Evolutionary conservation across 2,797 vertebrate species (phyloP).

Genomic region (Ptychobarbus kaznakovi): DNA sequence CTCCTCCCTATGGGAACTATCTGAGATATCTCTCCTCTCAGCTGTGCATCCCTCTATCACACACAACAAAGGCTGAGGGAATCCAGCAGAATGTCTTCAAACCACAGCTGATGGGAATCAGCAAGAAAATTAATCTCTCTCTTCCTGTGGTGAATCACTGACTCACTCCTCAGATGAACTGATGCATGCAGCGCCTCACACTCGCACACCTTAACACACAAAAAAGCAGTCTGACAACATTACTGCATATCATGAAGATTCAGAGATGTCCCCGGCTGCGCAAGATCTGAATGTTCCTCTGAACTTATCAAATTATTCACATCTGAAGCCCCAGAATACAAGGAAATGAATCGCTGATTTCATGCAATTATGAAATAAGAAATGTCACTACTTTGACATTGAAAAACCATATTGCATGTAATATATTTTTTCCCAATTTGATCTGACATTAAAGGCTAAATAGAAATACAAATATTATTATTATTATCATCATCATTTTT

Average conservation of each 20-base stretch:
- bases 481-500: too few relatives aligned
- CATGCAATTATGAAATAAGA: background rate
- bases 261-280: background rate
- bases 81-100: constrained; percentile 13
- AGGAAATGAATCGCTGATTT: background rate
- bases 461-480: background rate
- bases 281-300: background rate
- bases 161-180: background rate
- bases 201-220: background rate
- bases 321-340: background rate
- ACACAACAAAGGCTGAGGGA: constrained; percentile 25
- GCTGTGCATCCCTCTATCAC: constrained; percentile 27
- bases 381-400: background rate
- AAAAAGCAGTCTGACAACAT: background rate
- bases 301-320: background rate
- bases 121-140: constrained; percentile 24
- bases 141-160: constrained; percentile 21
- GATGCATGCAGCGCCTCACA: background rate
- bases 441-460: background rate
- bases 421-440: background rate
- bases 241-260: background rate
- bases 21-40: background rate
- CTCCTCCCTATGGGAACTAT: constrained; percentile 28
- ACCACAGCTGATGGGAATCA: constrained; percentile 33
- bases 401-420: background rate